phyloP scores from a whole-genome alignment of 2,888 invertebrate species.

The Pachycephus smyrnensis region DNA sequence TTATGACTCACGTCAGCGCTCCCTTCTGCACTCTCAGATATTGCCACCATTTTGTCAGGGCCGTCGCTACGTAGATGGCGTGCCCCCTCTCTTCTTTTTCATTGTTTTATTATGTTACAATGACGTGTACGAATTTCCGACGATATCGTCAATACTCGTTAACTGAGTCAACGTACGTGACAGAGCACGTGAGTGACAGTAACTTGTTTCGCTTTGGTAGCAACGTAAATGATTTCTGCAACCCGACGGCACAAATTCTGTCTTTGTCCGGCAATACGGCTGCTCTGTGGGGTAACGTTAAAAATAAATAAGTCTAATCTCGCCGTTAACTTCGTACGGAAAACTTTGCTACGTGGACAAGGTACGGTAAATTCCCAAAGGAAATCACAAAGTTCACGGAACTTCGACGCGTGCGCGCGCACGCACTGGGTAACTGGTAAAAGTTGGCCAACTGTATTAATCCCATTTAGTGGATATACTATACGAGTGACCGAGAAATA shows the following conservation, averaged over 20 bases:
- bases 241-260: too few species aligned
- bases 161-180: neutral
- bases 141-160: neutral
- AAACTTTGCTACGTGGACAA: neutral
- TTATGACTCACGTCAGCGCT: neutral
- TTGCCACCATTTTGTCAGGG: neutral
- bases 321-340: neutral
- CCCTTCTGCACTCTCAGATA: neutral
- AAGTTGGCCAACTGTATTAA: neutral
- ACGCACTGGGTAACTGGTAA: neutral
- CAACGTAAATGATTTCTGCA: too few species aligned
- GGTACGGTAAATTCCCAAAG: neutral
- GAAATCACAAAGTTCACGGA: neutral
- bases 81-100: neutral
- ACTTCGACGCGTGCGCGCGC: neutral
- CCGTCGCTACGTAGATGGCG: neutral
- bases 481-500: neutral
- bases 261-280: neutral
- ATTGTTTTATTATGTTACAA: neutral
- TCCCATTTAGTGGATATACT: neutral
- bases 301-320: neutral
- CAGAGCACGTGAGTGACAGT: too few species aligned
- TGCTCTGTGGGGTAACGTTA: neutral
- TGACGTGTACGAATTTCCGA: neutral
- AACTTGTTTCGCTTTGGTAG: too few species aligned